Evolutionary conservation across 2,113 vertebrate genomes (phyloP).

Genomic region (Hypanus sabinus): DNA sequence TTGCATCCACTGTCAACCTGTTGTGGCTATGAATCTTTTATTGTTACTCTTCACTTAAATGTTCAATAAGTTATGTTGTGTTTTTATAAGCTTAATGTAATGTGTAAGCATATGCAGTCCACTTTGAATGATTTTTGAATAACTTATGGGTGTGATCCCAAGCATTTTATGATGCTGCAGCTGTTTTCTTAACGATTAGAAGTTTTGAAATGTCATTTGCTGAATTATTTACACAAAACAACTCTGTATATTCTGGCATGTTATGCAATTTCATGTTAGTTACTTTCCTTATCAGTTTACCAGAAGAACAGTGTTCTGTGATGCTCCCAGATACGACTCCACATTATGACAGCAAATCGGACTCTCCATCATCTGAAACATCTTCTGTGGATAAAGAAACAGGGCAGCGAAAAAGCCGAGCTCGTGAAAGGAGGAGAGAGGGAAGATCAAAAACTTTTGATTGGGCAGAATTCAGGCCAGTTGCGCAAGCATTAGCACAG

Average conservation of each 20-base stretch:
- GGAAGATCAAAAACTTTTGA: conserved; percentile 69
- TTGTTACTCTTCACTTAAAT: neutral
- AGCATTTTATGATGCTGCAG: neutral
- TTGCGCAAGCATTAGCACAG: conserved; percentile 67
- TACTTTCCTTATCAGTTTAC: conserved; percentile 48
- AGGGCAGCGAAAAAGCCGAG: conserved; percentile 54
- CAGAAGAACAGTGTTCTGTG: conserved; percentile 55
- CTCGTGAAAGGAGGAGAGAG: conserved; percentile 58
- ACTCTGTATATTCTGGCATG: neutral
- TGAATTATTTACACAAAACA: neutral
- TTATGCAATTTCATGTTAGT: neutral
- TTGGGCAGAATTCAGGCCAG: conserved; percentile 69
- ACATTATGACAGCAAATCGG: conserved; percentile 59
- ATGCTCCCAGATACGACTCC: conserved; percentile 51
- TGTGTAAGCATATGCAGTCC: neutral
- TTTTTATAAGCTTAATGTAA: no score
- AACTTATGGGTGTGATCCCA: neutral
- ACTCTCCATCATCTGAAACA: conserved; percentile 57
- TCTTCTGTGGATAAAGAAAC: conserved; percentile 56
- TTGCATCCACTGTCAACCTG: no score
- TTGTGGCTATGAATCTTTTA: no score
- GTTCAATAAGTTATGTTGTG: neutral
- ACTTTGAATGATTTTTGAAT: neutral
- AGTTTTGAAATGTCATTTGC: neutral
- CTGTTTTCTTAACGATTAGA: neutral